Base-by-base conservation (phyloP, 2,113 vertebrate species). In the Anas platyrhynchos region DNA sequence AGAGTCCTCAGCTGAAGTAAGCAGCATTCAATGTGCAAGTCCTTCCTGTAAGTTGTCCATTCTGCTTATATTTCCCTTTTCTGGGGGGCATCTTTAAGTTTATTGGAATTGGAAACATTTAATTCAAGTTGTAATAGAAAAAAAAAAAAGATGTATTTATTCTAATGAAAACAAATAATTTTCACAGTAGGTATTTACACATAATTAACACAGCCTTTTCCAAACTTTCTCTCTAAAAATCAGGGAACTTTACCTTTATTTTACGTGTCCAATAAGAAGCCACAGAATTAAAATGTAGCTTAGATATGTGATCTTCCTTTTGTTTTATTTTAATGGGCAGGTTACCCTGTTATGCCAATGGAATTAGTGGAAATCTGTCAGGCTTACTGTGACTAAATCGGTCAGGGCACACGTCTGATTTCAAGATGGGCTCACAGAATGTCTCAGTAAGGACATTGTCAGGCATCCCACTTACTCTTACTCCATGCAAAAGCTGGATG, bases 381-480 rank as follows among this genome's bases (percentile, higher is more conserved):
- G 29, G 21, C 6, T 67, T 58, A 31, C 7, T 20, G 3, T 16
- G 11, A 46, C 31, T 78, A 62, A 86, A 75, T 46, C 38, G 12
- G 12, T 3, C 3, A 21, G 14, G 13, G 6, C 5, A 9, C 5
- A 22, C 0, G 0, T 29, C 22, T 59, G n/a, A 66, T 65, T 43
- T 86, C 52, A 36, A 50, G 59, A 44, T 0, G 2, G 22, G 21
- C 3, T 82, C 78, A 27, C 43, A 87, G 61, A 72, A 79, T 12
- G 50, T 4, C 16, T 26, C 16, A 21, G 23, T 36, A 18, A 87
- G 11, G 31, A 20, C 32, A 54, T 5, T 22, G 41, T 54, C 23
- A 2, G 1, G 0, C 2, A 46, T 87, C 9, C 46, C 36, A 63
- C 43, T 5, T 63, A 12, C 7, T n/a, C 15, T 26, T 15, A 2